Conservation (phyloP, 1,140 invertebrate genomes). For the Diprion similis region DNA sequence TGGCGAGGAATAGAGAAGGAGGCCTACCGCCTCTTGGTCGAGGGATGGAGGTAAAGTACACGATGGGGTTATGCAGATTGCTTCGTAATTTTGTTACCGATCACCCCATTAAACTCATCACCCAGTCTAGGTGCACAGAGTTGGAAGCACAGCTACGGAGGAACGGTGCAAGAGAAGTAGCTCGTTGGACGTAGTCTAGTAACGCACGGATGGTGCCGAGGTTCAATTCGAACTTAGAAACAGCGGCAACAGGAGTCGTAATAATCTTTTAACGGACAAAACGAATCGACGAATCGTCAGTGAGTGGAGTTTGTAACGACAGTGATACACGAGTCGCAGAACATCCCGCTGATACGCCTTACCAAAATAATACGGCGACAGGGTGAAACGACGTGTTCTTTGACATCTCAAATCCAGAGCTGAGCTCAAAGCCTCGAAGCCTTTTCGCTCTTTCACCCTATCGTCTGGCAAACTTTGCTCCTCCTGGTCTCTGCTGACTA, state of each 20-base stretch:
- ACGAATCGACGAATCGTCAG: neutral
- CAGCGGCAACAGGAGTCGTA: slow-evolving; percentile 15
- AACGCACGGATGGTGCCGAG: too few relatives aligned
- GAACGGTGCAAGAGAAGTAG: slow-evolving; percentile 27
- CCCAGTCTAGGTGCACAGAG: neutral
- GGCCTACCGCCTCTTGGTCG: slow-evolving; percentile 12
- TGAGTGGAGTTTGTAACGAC: too few relatives aligned
- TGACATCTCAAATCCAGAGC: too few relatives aligned
- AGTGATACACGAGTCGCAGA: too few relatives aligned
- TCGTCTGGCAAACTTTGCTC: neutral
- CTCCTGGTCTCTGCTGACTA: slow-evolving; percentile 23
- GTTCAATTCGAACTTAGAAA: too few relatives aligned
- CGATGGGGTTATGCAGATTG: slow-evolving; percentile 60
- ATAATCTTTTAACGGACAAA: too few relatives aligned
- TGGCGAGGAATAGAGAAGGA: slow-evolving; percentile 19
- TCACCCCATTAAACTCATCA: slow-evolving; percentile 58
- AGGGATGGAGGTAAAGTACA: slow-evolving; percentile 44
- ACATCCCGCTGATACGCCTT: too few relatives aligned
- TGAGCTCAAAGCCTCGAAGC: too few relatives aligned
- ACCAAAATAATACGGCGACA: too few relatives aligned
- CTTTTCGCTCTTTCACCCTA: neutral
- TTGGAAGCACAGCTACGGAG: slow-evolving; percentile 1
- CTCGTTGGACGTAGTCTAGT: slow-evolving; percentile 8
- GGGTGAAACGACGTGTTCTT: too few relatives aligned
- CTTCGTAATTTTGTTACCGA: slow-evolving; percentile 62